Conservation (phyloP, 37 sponge, comb jelly and placozoan species). For the Diacarnus erythraeanus region DNA sequence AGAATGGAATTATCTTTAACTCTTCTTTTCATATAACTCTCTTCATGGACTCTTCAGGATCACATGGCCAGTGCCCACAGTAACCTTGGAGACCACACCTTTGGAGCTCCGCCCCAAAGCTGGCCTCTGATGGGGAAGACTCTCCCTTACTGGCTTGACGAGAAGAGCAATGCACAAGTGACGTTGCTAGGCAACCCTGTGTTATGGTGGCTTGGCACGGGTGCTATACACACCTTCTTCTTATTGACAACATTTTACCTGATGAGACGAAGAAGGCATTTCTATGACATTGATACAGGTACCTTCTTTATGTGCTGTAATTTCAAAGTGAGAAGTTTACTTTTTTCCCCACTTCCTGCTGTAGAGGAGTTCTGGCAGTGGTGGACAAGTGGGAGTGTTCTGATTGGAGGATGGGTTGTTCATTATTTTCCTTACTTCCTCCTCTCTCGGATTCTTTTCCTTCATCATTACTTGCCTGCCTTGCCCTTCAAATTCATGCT, state of each 20-base stretch:
- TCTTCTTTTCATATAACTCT: not conserved
- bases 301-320: too few relatives aligned
- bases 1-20: not conserved
- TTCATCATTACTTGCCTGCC: conserved; percentile 88
- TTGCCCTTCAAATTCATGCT: conserved; percentile 82
- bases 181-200: conserved; percentile 80
- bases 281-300: conserved; percentile 45
- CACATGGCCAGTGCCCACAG: conserved; percentile 71
- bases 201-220: conserved; percentile 58
- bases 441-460: conserved; percentile 74
- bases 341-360: not conserved
- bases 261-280: conserved; percentile 31
- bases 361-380: conserved; percentile 59
- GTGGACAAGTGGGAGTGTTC: conserved; percentile 56
- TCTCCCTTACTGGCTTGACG: conserved; percentile 78
- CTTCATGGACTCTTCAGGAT: conserved; percentile 47
- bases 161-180: conserved; percentile 45
- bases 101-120: conserved; percentile 52
- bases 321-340: not conserved
- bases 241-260: conserved; percentile 34
- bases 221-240: conserved; percentile 26
- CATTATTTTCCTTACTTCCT: conserved; percentile 85
- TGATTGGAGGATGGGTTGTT: conserved; percentile 70
- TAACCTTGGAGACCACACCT: conserved; percentile 67
- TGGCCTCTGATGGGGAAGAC: conserved; percentile 73